Evolutionary conservation across 2,888 invertebrate genomes (phyloP).

Genomic region (Pseudococcus longispinus): DNA sequence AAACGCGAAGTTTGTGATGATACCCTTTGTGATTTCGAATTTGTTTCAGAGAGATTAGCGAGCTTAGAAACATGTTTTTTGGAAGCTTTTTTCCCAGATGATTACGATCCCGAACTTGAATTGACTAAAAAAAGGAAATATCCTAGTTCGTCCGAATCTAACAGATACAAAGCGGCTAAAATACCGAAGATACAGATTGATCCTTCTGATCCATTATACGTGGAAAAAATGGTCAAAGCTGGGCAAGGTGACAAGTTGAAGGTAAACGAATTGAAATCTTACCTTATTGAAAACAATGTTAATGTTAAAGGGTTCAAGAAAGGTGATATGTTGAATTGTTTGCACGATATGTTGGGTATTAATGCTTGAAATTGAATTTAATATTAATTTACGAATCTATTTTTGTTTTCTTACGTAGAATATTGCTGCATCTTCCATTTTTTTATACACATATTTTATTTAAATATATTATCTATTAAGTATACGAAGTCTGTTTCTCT

Average conservation of each 20-base stretch:
- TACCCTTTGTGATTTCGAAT: constrained; percentile 47
- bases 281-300: not conserved
- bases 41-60: constrained; percentile 51
- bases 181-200: constrained; percentile 20
- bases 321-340: constrained; percentile 17
- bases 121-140: constrained; percentile 34
- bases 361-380: not conserved
- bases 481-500: not conserved
- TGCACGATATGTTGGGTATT: constrained; percentile 30
- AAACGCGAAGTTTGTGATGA: constrained; percentile 40
- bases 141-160: not conserved
- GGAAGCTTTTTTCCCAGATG: not conserved
- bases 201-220: constrained; percentile 42
- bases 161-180: not conserved
- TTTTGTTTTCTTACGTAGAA: too few species aligned
- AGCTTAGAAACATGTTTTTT: constrained; percentile 46
- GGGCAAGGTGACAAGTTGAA: constrained; percentile 39
- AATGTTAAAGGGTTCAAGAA: constrained; percentile 47
- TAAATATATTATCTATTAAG: too few species aligned
- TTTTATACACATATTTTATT: too few species aligned
- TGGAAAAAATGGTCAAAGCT: constrained; percentile 19
- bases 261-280: constrained; percentile 20
- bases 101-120: not conserved
- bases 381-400: too few species aligned
- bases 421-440: not conserved